phyloP scores from a whole-genome alignment of 2,797 vertebrate genomes.

The Arremon aurantiirostris region DNA sequence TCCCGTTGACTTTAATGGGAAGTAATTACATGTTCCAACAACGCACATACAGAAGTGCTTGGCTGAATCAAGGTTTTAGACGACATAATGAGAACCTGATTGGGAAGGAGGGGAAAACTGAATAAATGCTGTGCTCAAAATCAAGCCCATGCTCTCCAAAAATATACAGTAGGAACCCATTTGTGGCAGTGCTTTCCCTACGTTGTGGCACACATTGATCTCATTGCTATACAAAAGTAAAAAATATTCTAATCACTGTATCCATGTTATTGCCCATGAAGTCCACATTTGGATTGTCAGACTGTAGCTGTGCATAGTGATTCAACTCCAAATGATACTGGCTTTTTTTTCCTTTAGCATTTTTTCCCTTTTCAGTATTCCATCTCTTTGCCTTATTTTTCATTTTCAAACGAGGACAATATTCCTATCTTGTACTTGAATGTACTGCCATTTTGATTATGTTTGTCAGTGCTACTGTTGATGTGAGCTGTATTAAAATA shows the following conservation, averaged over 20 bases:
- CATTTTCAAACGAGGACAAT: background rate
- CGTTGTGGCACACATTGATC: background rate
- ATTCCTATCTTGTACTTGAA: background rate
- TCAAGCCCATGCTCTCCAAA: background rate
- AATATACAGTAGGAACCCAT: background rate
- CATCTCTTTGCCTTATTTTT: background rate
- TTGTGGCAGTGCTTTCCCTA: background rate
- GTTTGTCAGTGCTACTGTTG: conserved; percentile 12
- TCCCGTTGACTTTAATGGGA: conserved; percentile 55
- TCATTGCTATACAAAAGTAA: background rate
- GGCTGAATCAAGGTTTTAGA: conserved; percentile 56
- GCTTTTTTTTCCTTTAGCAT: background rate
- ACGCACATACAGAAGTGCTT: conserved; percentile 47
- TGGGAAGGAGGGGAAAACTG: background rate
- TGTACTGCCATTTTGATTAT: conserved; percentile 3
- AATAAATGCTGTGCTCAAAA: conserved; percentile 7
- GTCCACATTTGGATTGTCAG: background rate
- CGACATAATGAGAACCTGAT: conserved; percentile 35
- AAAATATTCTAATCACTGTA: background rate
- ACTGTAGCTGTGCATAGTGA: background rate
- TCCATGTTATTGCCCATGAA: background rate
- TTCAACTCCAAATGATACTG: background rate
- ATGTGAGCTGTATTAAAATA: conserved; percentile 44
- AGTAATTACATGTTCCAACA: conserved; percentile 66
- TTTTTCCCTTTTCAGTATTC: background rate